A percentile compares a stretch with the other conserved stretches of the same genome.
Conservation (phyloP, 2,888 invertebrate species). For the Ochropacha duplaris region DNA sequence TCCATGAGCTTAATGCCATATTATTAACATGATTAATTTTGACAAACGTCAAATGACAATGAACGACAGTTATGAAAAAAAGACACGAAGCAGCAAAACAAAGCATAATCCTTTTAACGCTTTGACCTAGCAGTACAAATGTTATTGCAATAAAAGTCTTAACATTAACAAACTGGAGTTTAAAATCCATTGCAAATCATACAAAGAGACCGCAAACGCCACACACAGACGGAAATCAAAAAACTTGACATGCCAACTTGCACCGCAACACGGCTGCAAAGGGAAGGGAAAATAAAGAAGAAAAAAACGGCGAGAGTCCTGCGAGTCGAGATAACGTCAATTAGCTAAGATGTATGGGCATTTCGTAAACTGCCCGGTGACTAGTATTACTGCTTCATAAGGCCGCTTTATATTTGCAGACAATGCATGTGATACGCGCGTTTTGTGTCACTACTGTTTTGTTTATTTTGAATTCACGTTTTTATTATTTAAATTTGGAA, state of each 20-base stretch:
- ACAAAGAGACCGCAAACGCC: constrained; percentile 9
- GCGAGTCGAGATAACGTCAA: constrained; percentile 51
- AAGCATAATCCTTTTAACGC: background rate
- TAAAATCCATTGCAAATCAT: background rate
- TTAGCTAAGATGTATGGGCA: constrained; percentile 53
- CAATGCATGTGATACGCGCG: constrained; percentile 2
- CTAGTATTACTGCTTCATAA: constrained; percentile 1
- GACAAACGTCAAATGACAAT: background rate
- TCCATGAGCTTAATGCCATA: background rate
- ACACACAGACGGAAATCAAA: constrained; percentile 9
- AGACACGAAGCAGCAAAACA: background rate
- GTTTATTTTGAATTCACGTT: background rate
- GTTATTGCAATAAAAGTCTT: background rate
- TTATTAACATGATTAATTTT: background rate
- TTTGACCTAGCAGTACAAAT: background rate
- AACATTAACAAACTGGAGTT: background rate
- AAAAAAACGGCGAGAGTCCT: constrained; percentile 25
- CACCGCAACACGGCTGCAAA: constrained; percentile 32
- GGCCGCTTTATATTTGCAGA: background rate
- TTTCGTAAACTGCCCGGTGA: constrained; percentile 27
- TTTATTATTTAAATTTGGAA: background rate
- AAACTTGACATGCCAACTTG: constrained; percentile 7
- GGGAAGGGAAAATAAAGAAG: constrained; percentile 39
- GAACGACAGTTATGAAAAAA: background rate
- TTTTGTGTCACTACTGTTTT: background rate